A percentile compares a stretch with the other conserved stretches of the same genome.
phyloP scores from a whole-genome alignment of 2,113 vertebrate species.

The Emydocephalus ijimae region DNA sequence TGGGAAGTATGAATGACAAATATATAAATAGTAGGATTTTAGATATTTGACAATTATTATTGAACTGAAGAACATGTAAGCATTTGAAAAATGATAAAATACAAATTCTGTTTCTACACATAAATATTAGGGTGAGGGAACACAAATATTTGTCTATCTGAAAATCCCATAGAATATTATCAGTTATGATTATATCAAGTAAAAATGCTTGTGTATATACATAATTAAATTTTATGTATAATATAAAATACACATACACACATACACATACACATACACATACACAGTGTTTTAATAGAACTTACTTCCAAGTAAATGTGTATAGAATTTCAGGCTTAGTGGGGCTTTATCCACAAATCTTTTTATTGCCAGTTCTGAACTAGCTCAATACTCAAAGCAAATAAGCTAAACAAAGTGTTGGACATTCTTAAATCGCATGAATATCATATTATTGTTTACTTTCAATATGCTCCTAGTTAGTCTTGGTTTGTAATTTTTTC shows the following conservation, averaged over 20 bases:
- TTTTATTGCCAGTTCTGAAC: constrained; percentile 3
- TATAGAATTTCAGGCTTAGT: not conserved
- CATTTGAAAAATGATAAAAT: rapidly evolving
- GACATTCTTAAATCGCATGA: constrained; percentile 20
- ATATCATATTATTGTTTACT: not conserved
- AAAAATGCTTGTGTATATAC: not conserved
- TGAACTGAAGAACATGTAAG: not conserved
- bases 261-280: not conserved
- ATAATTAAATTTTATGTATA: not conserved
- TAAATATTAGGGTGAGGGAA: not conserved
- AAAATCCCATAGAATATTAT: constrained; percentile 33
- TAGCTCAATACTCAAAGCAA: not conserved
- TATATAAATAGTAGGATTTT: not conserved
- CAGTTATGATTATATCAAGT: constrained; percentile 12
- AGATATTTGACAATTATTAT: not conserved
- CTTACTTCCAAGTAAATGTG: not conserved
- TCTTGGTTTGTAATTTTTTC: constrained; percentile 2
- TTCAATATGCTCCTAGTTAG: not conserved
- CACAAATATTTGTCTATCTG: not conserved
- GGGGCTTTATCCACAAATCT: not conserved
- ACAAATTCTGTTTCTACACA: constrained; percentile 12
- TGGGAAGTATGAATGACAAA: not conserved
- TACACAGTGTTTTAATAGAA: not conserved
- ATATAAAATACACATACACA: not conserved
- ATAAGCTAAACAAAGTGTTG: not conserved